A percentile compares a stretch with the other conserved stretches of the same genome.
phyloP scores from a whole-genome alignment of 2,888 invertebrate genomes.

The Amblyjoppa proteus region DNA sequence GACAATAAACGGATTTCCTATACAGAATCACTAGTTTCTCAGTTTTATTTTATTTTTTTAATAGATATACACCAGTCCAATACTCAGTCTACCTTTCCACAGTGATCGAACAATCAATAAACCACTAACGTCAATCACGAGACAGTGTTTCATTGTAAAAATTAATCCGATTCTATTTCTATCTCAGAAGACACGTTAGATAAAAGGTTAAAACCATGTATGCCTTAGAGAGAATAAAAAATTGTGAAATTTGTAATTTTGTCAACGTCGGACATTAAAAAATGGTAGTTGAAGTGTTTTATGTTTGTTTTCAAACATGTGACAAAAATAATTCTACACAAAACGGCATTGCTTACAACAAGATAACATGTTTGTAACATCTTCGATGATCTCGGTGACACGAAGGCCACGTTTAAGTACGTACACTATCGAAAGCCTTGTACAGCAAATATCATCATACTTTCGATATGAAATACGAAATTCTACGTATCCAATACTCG shows the following conservation, averaged over 20 bases:
- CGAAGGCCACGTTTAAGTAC: slow-evolving; percentile 55
- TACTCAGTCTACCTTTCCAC: slow-evolving; percentile 41
- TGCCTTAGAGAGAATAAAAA: slow-evolving; percentile 11
- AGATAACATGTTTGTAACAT: slow-evolving; percentile 66
- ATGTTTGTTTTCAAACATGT: slow-evolving; percentile 19
- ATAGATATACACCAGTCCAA: slow-evolving; percentile 44
- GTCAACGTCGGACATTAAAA: not conserved
- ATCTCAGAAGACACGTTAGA: not conserved
- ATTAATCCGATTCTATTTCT: slow-evolving; percentile 42
- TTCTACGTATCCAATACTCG: slow-evolving; percentile 22
- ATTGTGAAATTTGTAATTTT: too few species aligned
- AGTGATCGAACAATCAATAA: slow-evolving; percentile 37
- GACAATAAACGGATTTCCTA: slow-evolving; percentile 62
- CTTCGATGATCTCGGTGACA: slow-evolving; percentile 59
- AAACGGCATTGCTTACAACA: slow-evolving; percentile 65
- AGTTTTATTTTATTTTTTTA: not conserved
- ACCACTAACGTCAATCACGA: slow-evolving; percentile 3
- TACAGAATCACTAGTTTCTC: slow-evolving; percentile 55
- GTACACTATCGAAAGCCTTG: slow-evolving; percentile 45
- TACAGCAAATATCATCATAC: slow-evolving; percentile 43
- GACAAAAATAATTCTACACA: slow-evolving; percentile 64
- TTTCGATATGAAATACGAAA: slow-evolving; percentile 58
- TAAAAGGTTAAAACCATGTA: slow-evolving; percentile 15
- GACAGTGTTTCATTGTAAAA: slow-evolving; percentile 54
- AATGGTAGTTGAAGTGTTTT: not conserved